A percentile compares a stretch with the other conserved stretches of the same genome.
Evolutionary conservation across 2,797 vertebrate genomes (phyloP).

Genomic region (Megalops cyprinoides): DNA sequence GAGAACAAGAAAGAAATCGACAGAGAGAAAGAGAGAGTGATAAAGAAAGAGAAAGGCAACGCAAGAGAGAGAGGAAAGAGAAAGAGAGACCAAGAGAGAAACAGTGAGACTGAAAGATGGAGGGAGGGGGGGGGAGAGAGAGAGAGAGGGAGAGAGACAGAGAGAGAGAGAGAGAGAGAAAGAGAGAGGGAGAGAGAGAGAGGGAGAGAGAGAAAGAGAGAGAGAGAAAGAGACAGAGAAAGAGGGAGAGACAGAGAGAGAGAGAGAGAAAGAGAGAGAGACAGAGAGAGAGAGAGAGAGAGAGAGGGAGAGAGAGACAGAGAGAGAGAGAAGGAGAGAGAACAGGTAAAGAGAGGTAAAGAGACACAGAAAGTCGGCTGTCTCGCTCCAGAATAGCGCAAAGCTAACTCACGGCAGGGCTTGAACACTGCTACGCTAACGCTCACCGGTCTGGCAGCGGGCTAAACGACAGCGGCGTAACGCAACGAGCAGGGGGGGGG

Average conservation of each 20-base stretch:
- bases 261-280: background rate
- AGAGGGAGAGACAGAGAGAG: background rate
- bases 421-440: background rate
- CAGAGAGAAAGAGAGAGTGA: no score
- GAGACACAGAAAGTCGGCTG: slow-evolving; percentile 30
- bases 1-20: no score
- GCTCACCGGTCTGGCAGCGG: no score
- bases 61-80: no score
- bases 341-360: background rate
- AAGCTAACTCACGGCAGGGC: no score
- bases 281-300: background rate
- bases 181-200: slow-evolving; percentile 24
- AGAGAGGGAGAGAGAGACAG: background rate
- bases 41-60: no score
- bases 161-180: slow-evolving; percentile 15
- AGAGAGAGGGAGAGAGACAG: background rate
- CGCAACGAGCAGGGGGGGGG: no score
- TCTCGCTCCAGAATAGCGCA: no score
- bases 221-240: slow-evolving; percentile 24
- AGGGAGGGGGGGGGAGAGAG: slow-evolving; percentile 24
- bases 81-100: slow-evolving; percentile 5
- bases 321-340: no score
- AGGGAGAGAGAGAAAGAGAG: background rate
- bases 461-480: no score
- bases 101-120: slow-evolving; percentile 31